These are phyloP conservation scores for Acholoe squamosa DNA, from an alignment of 2,888 invertebrate genomes.

Conservation along the genomic window DNA sequence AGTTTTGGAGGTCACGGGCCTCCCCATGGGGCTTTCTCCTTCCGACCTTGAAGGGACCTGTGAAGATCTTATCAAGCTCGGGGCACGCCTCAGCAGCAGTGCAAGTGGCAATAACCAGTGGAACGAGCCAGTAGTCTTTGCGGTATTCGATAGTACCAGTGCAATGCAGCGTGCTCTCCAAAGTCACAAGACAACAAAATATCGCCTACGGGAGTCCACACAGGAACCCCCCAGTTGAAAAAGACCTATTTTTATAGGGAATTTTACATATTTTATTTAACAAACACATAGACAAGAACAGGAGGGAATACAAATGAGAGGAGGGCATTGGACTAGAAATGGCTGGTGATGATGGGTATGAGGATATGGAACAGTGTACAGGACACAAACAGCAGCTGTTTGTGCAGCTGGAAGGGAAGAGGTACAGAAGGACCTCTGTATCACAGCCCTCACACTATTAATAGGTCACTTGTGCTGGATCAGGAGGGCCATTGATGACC, in stretches of 20 bases:
- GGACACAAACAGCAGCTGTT: neutral
- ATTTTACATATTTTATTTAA: constrained; percentile 65
- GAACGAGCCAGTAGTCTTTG: constrained; percentile 3
- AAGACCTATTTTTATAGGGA: constrained; percentile 65
- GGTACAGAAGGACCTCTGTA: neutral
- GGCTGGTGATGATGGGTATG: too few relatives aligned
- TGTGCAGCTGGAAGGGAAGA: neutral
- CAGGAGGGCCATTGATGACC: neutral
- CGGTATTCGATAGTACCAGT: constrained; percentile 9
- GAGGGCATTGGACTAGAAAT: too few relatives aligned
- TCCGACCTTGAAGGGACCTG: constrained; percentile 72
- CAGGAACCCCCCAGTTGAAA: constrained; percentile 60
- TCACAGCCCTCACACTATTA: neutral
- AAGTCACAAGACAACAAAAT: constrained; percentile 23
- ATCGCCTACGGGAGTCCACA: constrained; percentile 36
- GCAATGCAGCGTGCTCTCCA: neutral
- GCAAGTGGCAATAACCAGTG: neutral
- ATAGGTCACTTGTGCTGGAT: neutral
- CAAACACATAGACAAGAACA: neutral
- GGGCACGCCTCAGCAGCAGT: constrained; percentile 67
- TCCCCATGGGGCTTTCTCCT: constrained; percentile 72
- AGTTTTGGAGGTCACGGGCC: constrained; percentile 72
- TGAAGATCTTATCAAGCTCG: constrained; percentile 71
- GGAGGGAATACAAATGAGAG: neutral
- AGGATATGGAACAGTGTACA: neutral